Conservation (phyloP, 2,113 vertebrate species). For the Calyptomena viridis region DNA sequence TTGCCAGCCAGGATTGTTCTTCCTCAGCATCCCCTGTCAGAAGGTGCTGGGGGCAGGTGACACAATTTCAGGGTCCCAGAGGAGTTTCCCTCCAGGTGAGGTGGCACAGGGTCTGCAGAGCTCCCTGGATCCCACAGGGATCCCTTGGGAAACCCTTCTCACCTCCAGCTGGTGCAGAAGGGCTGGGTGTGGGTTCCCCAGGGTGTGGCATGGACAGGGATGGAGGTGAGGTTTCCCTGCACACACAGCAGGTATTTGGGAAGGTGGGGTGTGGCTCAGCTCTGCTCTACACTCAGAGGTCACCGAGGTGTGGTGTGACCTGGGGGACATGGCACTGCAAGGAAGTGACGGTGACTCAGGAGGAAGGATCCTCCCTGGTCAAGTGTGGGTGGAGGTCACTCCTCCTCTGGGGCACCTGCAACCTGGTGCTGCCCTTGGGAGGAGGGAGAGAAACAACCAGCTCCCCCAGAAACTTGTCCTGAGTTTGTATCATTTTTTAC, state of each 20-base stretch:
- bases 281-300: neutral
- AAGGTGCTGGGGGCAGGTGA: neutral
- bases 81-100: neutral
- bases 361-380: neutral
- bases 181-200: neutral
- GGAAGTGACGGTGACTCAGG: neutral
- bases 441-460: neutral
- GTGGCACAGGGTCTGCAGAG: neutral
- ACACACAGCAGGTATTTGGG: neutral
- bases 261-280: neutral
- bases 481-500: no score
- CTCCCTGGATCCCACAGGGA: neutral
- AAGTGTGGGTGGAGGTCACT: neutral
- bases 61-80: neutral
- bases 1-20: neutral
- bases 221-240: neutral
- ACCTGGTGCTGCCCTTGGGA: neutral
- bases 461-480: neutral
- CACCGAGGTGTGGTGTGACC: accelerated
- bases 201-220: neutral
- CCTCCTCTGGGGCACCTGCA: neutral
- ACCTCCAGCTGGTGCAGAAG: neutral
- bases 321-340: neutral
- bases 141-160: neutral
- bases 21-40: neutral